Evolutionary conservation across 1,140 invertebrate species (phyloP).

Genomic region (Aphidius ervi): DNA sequence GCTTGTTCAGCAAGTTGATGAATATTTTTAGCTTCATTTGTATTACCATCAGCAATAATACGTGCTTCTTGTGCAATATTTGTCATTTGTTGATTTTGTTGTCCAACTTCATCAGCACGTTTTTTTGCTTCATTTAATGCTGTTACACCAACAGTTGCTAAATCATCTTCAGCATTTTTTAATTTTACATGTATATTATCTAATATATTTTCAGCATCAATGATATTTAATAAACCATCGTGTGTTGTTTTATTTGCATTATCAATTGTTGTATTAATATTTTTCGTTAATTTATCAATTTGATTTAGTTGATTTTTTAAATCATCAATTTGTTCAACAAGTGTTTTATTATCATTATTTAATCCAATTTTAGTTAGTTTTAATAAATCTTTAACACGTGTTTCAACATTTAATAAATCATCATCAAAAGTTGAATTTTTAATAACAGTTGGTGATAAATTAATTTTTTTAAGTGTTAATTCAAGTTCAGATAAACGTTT

Average conservation of each 20-base stretch:
- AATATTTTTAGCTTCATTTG: slow-evolving; percentile 73
- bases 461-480: slow-evolving; percentile 64
- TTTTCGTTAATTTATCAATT: slow-evolving; percentile 62
- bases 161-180: slow-evolving; percentile 65
- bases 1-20: slow-evolving; percentile 73
- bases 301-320: slow-evolving; percentile 63
- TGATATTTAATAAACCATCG: slow-evolving; percentile 65
- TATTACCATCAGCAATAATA: slow-evolving; percentile 69
- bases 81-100: slow-evolving; percentile 88
- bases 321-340: slow-evolving; percentile 66
- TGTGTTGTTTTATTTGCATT: slow-evolving; percentile 60
- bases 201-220: slow-evolving; percentile 69
- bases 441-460: slow-evolving; percentile 72
- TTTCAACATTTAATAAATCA: slow-evolving; percentile 68
- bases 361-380: slow-evolving; percentile 65
- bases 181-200: slow-evolving; percentile 68
- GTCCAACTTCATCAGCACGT: slow-evolving; percentile 80
- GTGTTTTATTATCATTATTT: slow-evolving; percentile 62
- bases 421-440: slow-evolving; percentile 80
- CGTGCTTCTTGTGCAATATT: slow-evolving; percentile 83
- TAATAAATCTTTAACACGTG: slow-evolving; percentile 67
- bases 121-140: slow-evolving; percentile 76
- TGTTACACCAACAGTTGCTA: slow-evolving; percentile 74
- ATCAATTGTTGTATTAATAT: slow-evolving; percentile 59
- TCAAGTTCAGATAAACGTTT: slow-evolving; percentile 70